Percentiles rank a stretch among this genome's conserved stretches.
Conservation (phyloP, 2,888 invertebrate species). For the Hirtodrosophila duncani region DNA sequence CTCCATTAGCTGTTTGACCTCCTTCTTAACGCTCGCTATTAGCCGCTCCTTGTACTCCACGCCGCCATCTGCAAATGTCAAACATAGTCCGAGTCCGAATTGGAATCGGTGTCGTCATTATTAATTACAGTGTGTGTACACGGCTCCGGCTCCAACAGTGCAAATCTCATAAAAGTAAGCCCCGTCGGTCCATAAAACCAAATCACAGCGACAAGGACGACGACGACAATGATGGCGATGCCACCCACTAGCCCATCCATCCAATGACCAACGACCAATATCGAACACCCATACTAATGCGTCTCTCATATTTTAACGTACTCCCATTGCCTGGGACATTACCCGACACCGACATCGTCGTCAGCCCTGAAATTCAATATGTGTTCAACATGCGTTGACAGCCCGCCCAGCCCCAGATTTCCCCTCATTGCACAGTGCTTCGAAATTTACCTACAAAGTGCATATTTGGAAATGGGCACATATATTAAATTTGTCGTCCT, state of each 20-base stretch:
- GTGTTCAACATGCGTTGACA: slow-evolving; percentile 52
- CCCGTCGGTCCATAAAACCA: slow-evolving; percentile 49
- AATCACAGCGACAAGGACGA: slow-evolving; percentile 45
- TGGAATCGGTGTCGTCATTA: not conserved
- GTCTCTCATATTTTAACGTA: too few relatives aligned
- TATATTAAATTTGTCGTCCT: too few relatives aligned
- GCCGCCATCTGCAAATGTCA: slow-evolving; percentile 56
- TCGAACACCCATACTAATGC: too few relatives aligned
- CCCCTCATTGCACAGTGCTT: too few relatives aligned
- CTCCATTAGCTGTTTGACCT: slow-evolving; percentile 98
- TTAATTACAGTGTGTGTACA: not conserved
- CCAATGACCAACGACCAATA: too few relatives aligned
- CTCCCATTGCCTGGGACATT: too few relatives aligned
- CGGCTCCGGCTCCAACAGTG: slow-evolving; percentile 13
- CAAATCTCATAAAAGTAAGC: slow-evolving; percentile 48
- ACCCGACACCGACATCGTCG: too few relatives aligned
- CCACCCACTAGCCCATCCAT: too few relatives aligned
- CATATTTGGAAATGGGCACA: too few relatives aligned
- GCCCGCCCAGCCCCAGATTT: too few relatives aligned
- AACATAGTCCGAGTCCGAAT: not conserved
- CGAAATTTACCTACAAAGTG: too few relatives aligned
- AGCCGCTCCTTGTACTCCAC: slow-evolving; percentile 86
- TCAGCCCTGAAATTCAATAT: slow-evolving; percentile 57
- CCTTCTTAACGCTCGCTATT: slow-evolving; percentile 90
- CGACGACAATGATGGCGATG: not conserved